These are phyloP conservation scores for Malurus leucopterus DNA, from an alignment of 2,797 vertebrate genomes.

Conservation along the genomic window DNA sequence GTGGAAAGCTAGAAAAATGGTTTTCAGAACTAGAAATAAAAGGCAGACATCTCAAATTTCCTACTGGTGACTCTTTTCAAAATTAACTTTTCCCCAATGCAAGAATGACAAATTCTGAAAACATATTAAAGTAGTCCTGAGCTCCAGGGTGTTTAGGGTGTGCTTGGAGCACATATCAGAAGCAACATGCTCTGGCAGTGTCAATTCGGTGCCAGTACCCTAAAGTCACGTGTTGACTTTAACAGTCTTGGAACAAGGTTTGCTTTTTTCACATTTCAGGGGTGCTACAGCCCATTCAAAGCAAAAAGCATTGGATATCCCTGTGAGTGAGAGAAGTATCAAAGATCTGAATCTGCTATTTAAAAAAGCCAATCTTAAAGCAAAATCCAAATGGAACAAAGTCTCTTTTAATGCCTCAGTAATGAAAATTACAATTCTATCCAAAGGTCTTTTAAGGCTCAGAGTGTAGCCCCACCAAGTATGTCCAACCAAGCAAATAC, in stretches of 20 bases:
- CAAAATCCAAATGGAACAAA: not conserved
- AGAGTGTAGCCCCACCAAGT: not conserved
- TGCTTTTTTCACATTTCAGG: not conserved
- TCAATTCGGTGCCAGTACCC: not conserved
- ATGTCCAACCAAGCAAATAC: not conserved
- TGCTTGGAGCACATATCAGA: not conserved
- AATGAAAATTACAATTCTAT: not conserved
- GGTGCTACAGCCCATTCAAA: not conserved
- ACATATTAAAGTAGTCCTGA: not conserved
- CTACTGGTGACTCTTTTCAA: not conserved
- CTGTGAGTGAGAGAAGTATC: accelerated
- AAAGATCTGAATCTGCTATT: not conserved
- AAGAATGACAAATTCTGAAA: not conserved
- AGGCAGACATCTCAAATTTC: not conserved
- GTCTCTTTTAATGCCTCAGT: not conserved
- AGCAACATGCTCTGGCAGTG: not conserved
- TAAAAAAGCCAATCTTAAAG: not conserved
- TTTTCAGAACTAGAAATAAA: not conserved
- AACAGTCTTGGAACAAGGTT: not conserved
- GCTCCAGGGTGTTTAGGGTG: not conserved
- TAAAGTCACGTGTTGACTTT: not conserved
- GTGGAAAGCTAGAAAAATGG: not conserved
- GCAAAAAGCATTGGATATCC: not conserved
- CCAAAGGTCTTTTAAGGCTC: not conserved
- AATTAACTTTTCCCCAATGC: not conserved